These are phyloP conservation scores for Alligator sinensis DNA, from an alignment of 2,113 vertebrate genomes.

Conservation along the genomic window DNA sequence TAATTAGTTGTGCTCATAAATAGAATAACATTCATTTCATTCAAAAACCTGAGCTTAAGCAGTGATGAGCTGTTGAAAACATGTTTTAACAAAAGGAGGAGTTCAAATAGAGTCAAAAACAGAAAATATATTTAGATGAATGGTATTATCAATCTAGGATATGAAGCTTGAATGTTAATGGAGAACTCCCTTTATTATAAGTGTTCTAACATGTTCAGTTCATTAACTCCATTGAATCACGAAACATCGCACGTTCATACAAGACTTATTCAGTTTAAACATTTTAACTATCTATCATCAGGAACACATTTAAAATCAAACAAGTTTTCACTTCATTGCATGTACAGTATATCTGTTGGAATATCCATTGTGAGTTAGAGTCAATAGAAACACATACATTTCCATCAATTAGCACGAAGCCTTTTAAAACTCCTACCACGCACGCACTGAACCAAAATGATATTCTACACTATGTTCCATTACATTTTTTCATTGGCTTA, in stretches of 20 bases:
- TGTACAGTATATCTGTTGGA: background rate
- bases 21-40: background rate
- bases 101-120: background rate
- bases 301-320: too few species aligned
- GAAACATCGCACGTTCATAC: background rate
- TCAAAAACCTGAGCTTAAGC: background rate
- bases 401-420: background rate
- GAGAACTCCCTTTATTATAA: background rate
- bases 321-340: too few species aligned
- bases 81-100: background rate
- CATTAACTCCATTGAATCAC: background rate
- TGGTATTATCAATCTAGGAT: background rate
- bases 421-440: too few species aligned
- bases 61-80: background rate
- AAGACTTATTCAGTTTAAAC: background rate
- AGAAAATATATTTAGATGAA: background rate
- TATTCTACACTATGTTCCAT: too few species aligned
- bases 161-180: background rate
- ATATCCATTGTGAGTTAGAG: background rate
- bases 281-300: background rate
- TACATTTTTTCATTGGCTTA: too few species aligned
- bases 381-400: background rate
- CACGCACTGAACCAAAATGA: too few species aligned
- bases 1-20: background rate
- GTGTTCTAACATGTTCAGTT: background rate